Percentiles rank a stretch among this genome's conserved stretches.
phyloP scores from a whole-genome alignment of 2,113 vertebrate genomes.

The Xiphophorus couchianus region DNA sequence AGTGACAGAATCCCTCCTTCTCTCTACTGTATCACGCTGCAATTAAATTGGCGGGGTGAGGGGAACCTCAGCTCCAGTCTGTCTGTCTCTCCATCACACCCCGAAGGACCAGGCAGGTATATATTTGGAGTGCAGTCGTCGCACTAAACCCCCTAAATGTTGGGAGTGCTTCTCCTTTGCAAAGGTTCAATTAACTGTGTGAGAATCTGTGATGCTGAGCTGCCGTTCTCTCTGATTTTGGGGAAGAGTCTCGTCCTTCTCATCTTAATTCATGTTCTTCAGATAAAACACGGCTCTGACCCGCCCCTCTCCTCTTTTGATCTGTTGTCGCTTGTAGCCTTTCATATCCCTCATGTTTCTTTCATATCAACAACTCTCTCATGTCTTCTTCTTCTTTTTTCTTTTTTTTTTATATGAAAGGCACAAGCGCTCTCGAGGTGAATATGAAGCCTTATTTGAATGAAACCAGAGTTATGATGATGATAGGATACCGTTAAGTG shows the following conservation, averaged over 20 bases:
- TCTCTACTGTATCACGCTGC: not conserved
- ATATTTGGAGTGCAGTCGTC: slow-evolving; percentile 49
- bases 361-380: slow-evolving; percentile 23
- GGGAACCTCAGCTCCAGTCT: not conserved
- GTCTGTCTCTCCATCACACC: slow-evolving; percentile 22
- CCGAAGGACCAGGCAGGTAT: slow-evolving; percentile 20
- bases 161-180: slow-evolving; percentile 12
- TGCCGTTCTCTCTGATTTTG: not conserved
- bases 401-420: slow-evolving; percentile 21
- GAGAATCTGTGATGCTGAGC: slow-evolving; percentile 39
- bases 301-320: not conserved
- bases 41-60: slow-evolving; percentile 7
- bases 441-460: slow-evolving; percentile 29
- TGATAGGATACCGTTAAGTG: slow-evolving; percentile 15
- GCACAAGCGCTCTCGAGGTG: slow-evolving; percentile 41
- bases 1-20: not conserved
- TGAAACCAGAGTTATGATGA: slow-evolving; percentile 34
- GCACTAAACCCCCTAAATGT: not conserved
- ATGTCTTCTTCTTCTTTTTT: not conserved
- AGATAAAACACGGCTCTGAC: slow-evolving; percentile 35
- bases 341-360: slow-evolving; percentile 35
- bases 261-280: slow-evolving; percentile 51
- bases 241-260: slow-evolving; percentile 26
- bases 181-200: slow-evolving; percentile 45
- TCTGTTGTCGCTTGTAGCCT: slow-evolving; percentile 21